Evolutionary conservation across 2,113 vertebrate genomes (phyloP), one percentile per base, ranked within the genome.

Genomic region (Cavia aperea): DNA sequence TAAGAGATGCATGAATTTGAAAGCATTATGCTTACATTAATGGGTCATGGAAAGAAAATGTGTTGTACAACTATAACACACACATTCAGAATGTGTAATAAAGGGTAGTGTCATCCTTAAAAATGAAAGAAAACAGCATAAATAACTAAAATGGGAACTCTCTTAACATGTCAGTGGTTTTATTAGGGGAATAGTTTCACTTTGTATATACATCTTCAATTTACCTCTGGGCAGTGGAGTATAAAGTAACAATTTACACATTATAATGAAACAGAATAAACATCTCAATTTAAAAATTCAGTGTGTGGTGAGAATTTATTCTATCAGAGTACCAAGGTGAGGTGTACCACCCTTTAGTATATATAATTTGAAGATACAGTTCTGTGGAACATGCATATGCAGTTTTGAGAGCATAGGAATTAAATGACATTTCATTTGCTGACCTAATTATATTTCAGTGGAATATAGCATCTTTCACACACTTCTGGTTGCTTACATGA

Each of bases 141-240:
- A 96, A 96, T 96, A 96, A 96, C 92, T 82, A 87, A 96, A 96
- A 96, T 93, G 93, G 89, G 93, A 96, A 75, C 84, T 46, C 91
- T 97, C 95, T 97, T 96, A 96, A 95, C 95, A 96, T 96, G 95
- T 93, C 96, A 95, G 92, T 97, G 96, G 78, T 96, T 96, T 97
- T 96, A 96, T 97, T 96, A 95, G 95, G 88, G 87, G 93, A 95
- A 88, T 83, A 94, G 94, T 88, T 94, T 93, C 93, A 95, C 94
- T 97, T 94, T 88, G 92, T 96, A 66, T 95, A 96, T 58, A 92
- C 82, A 93, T 96, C 96, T 96, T 96, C 94, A 95, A 95, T 95
- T 97, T 96, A 96, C 94, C 94, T 96, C 95, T 89, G 95, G 95
- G 95, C 94, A 96, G 93, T 94, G 5, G 1, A 96, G 95, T 96